Conservation (phyloP, 2,888 invertebrate species). For the Ochropacha duplaris region DNA sequence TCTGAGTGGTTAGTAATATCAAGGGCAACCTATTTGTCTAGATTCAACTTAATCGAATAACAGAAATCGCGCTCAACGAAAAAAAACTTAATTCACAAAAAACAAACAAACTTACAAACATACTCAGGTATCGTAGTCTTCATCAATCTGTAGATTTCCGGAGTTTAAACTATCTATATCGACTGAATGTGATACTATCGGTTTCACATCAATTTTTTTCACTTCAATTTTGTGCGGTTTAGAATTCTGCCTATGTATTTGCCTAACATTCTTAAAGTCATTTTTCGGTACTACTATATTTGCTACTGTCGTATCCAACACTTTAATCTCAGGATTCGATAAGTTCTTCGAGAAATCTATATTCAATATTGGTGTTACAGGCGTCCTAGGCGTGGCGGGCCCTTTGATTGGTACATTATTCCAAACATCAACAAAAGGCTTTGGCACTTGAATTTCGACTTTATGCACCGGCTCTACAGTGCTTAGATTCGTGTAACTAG, state of each 20-base stretch:
- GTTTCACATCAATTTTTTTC: constrained; percentile 26
- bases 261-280: constrained; percentile 34
- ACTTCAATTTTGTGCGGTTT: constrained; percentile 54
- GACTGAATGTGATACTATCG: constrained; percentile 35
- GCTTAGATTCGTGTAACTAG: constrained; percentile 52
- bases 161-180: constrained; percentile 68
- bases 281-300: constrained; percentile 46
- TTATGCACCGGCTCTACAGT: constrained; percentile 45
- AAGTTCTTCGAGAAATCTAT: constrained; percentile 73
- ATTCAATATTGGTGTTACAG: constrained; percentile 65
- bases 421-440: constrained; percentile 29
- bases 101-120: constrained; percentile 49
- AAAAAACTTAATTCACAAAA: constrained; percentile 37
- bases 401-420: constrained; percentile 15
- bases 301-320: constrained; percentile 55
- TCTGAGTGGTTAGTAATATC: too few relatives aligned
- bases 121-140: constrained; percentile 81
- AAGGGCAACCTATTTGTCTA: background rate
- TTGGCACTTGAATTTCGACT: constrained; percentile 49
- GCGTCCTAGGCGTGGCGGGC: constrained; percentile 40
- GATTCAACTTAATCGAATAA: constrained; percentile 22
- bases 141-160: constrained; percentile 74
- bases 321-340: constrained; percentile 68
- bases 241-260: constrained; percentile 59
- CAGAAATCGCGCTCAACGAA: constrained; percentile 36